phyloP scores from a whole-genome alignment of 1,140 invertebrate genomes.

The Brachionus manjavacas region DNA sequence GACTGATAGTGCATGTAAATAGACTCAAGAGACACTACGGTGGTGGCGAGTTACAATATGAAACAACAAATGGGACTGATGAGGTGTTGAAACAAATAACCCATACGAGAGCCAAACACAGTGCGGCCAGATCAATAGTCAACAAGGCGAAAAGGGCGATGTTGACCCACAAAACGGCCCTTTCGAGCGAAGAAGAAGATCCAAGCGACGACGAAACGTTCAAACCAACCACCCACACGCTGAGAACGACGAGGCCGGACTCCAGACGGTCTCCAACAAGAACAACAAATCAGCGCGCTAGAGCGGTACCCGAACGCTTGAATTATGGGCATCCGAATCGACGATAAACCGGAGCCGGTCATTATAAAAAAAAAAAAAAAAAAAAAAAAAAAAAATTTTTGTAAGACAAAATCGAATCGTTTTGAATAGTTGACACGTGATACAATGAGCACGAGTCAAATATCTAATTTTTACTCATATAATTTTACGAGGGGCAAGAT shows the following conservation, averaged over 20 bases:
- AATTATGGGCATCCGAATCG: background rate
- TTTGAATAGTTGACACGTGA: background rate
- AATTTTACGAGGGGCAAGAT: background rate
- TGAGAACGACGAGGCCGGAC: background rate
- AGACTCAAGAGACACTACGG: background rate
- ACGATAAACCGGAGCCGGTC: background rate
- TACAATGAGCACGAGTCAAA: background rate
- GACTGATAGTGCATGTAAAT: background rate
- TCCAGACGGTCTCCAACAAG: background rate
- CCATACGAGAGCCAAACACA: too few species aligned
- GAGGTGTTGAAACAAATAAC: too few species aligned
- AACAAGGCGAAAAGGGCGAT: too few species aligned
- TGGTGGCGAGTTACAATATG: background rate
- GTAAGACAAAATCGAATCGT: background rate
- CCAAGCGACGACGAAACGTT: too few species aligned
- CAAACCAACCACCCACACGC: too few species aligned
- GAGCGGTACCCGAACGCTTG: background rate
- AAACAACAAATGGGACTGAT: too few species aligned
- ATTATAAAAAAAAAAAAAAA: too few species aligned
- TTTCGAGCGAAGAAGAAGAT: too few species aligned
- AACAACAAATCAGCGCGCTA: background rate
- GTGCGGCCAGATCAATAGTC: too few species aligned
- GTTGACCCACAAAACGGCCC: too few species aligned
- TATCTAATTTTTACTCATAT: background rate
- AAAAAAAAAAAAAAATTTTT: background rate